Evolutionary conservation across 2,888 invertebrate genomes (phyloP).

Genomic region (Caenorhabditis sp.): DNA sequence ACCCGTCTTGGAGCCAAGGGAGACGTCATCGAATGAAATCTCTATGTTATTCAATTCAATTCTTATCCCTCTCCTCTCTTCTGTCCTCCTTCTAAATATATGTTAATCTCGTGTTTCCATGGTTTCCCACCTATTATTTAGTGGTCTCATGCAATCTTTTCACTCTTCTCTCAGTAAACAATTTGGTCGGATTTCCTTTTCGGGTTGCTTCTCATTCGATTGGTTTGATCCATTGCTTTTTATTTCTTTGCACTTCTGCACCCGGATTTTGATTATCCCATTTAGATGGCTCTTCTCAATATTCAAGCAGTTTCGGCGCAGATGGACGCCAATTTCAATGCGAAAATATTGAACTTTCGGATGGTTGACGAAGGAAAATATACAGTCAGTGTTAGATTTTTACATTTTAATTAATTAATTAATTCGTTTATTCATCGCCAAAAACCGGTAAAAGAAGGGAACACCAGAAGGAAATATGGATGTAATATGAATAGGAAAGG

Average conservation of each 20-base stretch:
- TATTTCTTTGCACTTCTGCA: constrained; percentile 11
- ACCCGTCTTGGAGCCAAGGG: constrained; percentile 81
- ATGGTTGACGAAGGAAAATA: constrained; percentile 68
- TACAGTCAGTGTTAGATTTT: constrained; percentile 62
- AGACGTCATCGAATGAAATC: constrained; percentile 64
- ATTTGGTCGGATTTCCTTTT: background rate
- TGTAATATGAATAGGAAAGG: too few species aligned
- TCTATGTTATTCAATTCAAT: too few species aligned
- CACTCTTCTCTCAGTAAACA: constrained; percentile 18
- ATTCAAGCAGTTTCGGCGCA: constrained; percentile 60
- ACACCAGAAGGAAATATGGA: too few species aligned
- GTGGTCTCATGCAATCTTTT: constrained; percentile 23
- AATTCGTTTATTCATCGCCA: too few species aligned
- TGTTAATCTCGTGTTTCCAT: background rate
- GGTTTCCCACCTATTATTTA: background rate
- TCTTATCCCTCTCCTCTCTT: too few species aligned
- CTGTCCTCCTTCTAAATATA: background rate
- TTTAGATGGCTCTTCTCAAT: constrained; percentile 66
- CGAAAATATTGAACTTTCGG: constrained; percentile 65
- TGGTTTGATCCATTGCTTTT: constrained; percentile 34
- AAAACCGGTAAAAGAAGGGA: too few species aligned
- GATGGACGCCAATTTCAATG: constrained; percentile 60
- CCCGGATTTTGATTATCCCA: background rate
- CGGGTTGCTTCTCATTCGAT: constrained; percentile 15
- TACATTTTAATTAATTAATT: too few species aligned